Conservation (phyloP, 2,113 vertebrate species). For the Morone chrysops region DNA sequence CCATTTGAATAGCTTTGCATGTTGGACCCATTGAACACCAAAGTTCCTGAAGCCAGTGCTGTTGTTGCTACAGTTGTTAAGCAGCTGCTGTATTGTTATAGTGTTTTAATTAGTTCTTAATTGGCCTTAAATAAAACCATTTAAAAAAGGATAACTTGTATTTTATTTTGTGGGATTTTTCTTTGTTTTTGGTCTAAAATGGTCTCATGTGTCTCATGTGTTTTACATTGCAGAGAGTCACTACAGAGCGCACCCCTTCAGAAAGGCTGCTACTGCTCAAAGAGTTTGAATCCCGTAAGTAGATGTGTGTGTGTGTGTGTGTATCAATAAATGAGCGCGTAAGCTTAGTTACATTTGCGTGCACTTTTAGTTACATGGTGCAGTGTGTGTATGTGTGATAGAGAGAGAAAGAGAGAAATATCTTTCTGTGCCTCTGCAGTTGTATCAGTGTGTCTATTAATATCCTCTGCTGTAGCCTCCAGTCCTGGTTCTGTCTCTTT, state of each 20-base stretch:
- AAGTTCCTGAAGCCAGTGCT: neutral
- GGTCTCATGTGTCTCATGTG: neutral
- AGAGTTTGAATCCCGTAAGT: conserved; percentile 98
- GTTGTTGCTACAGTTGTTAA: neutral
- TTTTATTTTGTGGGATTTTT: neutral
- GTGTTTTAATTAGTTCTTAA: neutral
- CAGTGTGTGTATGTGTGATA: conserved; percentile 3
- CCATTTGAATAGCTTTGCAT: conserved; percentile 23
- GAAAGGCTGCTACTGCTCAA: conserved; percentile 89
- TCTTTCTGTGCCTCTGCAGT: conserved; percentile 51
- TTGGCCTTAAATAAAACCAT: neutral
- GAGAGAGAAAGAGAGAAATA: neutral
- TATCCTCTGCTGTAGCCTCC: conserved; percentile 66
- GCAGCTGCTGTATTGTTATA: neutral
- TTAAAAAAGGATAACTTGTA: neutral
- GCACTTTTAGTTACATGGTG: conserved; percentile 56
- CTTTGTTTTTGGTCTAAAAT: neutral
- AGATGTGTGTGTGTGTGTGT: conserved; percentile 2
- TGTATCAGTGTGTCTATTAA: conserved; percentile 59
- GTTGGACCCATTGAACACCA: neutral
- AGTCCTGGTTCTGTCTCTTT: conserved; percentile 67
- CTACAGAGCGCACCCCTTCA: conserved; percentile 89
- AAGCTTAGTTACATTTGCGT: conserved; percentile 56
- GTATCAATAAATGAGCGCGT: conserved; percentile 14
- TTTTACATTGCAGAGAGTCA: conserved; percentile 85